Percentiles rank a stretch among this genome's conserved stretches.
Conservation (phyloP, 2,797 vertebrate genomes). For the Jordanella pulchra region DNA sequence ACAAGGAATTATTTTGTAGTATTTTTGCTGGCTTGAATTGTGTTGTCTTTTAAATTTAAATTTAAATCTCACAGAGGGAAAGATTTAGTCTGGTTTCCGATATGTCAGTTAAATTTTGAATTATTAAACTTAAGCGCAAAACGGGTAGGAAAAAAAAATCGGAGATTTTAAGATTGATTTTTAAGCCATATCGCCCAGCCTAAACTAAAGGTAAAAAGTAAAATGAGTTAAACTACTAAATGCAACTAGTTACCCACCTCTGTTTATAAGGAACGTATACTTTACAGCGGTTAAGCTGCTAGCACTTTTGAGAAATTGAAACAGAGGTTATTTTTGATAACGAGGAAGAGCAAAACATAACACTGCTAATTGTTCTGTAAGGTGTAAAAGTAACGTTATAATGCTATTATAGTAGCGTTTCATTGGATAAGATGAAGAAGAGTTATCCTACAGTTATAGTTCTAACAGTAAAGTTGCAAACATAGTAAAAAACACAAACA, state of each 20-base stretch:
- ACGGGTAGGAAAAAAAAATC: too few relatives aligned
- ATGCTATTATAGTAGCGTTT: not conserved
- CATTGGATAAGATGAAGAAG: not conserved
- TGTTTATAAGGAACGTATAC: not conserved
- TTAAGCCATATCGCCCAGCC: too few relatives aligned
- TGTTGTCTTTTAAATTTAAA: too few relatives aligned
- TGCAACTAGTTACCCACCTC: not conserved
- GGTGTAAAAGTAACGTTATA: not conserved
- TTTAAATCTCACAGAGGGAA: too few relatives aligned
- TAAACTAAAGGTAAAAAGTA: too few relatives aligned
- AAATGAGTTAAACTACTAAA: too few relatives aligned
- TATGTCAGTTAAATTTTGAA: too few relatives aligned
- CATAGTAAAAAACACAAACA: not conserved
- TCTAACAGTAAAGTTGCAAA: conserved; percentile 3
- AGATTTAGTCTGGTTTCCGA: too few relatives aligned
- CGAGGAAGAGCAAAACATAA: not conserved
- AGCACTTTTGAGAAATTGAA: not conserved
- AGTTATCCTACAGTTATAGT: not conserved
- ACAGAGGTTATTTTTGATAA: not conserved
- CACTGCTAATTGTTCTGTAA: not conserved
- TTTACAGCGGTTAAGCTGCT: not conserved
- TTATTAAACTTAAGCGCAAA: too few relatives aligned
- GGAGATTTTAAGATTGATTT: too few relatives aligned
- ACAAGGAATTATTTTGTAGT: too few relatives aligned
- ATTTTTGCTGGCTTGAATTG: too few relatives aligned